Conservation (phyloP, 2,888 invertebrate species). For the Diadromus collaris region DNA sequence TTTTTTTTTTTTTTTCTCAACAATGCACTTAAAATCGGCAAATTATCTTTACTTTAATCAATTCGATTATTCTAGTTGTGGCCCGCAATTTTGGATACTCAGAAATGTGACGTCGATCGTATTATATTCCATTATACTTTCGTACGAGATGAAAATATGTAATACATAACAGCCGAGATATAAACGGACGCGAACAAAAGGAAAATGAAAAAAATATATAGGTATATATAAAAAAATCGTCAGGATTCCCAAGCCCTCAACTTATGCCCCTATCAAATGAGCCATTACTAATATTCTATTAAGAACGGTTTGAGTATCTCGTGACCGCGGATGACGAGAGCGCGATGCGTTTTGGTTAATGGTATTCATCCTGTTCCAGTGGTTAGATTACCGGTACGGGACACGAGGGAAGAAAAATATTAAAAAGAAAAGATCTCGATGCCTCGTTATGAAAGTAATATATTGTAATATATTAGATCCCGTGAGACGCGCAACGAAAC, state of each 20-base stretch:
- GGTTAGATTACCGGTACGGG: slow-evolving; percentile 8
- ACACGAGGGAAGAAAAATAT: slow-evolving; percentile 9
- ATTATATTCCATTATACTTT: not conserved
- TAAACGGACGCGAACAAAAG: not conserved
- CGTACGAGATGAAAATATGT: not conserved
- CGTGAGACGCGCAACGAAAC: slow-evolving; percentile 40
- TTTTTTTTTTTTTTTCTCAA: not conserved
- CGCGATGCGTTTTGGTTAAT: slow-evolving; percentile 37
- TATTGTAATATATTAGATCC: slow-evolving; percentile 55
- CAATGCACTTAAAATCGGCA: not conserved
- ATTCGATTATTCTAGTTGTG: too few relatives aligned
- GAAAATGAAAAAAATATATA: slow-evolving; percentile 7
- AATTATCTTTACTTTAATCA: not conserved
- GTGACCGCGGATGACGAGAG: slow-evolving; percentile 38
- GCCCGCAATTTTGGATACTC: not conserved
- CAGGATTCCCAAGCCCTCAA: not conserved
- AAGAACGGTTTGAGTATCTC: slow-evolving; percentile 24
- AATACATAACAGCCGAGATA: not conserved
- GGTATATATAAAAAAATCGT: not conserved
- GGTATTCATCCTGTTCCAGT: slow-evolving; percentile 37
- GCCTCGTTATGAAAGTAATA: slow-evolving; percentile 56
- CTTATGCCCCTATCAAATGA: slow-evolving; percentile 46
- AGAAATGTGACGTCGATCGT: not conserved
- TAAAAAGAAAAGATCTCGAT: slow-evolving; percentile 21
- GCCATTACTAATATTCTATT: slow-evolving; percentile 50